Percentiles rank a stretch among this genome's conserved stretches.
Conservation (phyloP, 2,888 invertebrate species). For the Amaurobius ferox region DNA sequence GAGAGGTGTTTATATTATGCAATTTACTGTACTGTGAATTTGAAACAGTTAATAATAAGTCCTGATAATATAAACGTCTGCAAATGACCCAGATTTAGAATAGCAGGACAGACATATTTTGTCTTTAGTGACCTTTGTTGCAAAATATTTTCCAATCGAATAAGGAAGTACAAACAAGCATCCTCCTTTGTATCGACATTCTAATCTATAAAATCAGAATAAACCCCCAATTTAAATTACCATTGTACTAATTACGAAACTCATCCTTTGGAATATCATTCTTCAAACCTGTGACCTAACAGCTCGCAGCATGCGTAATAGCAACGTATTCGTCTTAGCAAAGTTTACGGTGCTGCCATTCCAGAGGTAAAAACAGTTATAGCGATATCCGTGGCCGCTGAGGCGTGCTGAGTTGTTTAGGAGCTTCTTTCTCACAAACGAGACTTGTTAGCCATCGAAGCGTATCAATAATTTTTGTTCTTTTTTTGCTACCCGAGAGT, state of each 20-base stretch:
- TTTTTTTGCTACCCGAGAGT: slow-evolving; percentile 25
- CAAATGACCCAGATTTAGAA: no score
- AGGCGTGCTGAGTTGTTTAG: slow-evolving; percentile 59
- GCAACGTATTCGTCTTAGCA: slow-evolving; percentile 17
- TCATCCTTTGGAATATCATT: slow-evolving; percentile 28
- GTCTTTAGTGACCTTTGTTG: no score
- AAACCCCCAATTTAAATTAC: background rate
- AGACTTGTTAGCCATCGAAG: slow-evolving; percentile 58
- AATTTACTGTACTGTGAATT: no score
- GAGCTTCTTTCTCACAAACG: slow-evolving; percentile 59
- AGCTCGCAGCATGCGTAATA: slow-evolving; percentile 33
- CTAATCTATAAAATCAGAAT: background rate
- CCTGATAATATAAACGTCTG: no score
- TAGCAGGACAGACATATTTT: no score
- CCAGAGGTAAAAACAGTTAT: slow-evolving; percentile 63
- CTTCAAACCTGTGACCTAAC: slow-evolving; percentile 43
- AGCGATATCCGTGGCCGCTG: slow-evolving; percentile 50
- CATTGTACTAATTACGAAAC: slow-evolving; percentile 50
- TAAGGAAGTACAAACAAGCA: background rate
- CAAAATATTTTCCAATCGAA: background rate
- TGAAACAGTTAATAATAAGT: no score
- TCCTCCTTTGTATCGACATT: background rate
- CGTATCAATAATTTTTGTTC: slow-evolving; percentile 33
- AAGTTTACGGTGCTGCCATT: slow-evolving; percentile 51
- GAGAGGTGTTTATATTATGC: no score